Evolutionary conservation across 2,113 vertebrate genomes (phyloP).

Genomic region (Caranx ignobilis): DNA sequence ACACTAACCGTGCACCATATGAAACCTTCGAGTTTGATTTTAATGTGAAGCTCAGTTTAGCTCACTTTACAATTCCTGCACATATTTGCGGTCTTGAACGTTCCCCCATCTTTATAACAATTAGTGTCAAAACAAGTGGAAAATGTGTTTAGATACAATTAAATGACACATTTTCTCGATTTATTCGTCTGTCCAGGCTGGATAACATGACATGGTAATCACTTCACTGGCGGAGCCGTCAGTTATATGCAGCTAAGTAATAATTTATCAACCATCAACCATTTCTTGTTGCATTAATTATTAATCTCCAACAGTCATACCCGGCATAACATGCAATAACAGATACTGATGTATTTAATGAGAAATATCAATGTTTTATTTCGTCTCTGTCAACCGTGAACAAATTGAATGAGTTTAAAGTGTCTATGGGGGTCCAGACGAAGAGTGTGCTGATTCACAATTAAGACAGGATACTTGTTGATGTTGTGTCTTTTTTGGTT

Average conservation of each 20-base stretch:
- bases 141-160: not conserved
- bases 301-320: conserved; percentile 14
- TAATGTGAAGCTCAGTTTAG: too few relatives aligned
- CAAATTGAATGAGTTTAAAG: not conserved
- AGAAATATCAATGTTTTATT: not conserved
- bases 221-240: conserved; percentile 24
- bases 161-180: conserved; percentile 1
- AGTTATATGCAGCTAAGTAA: conserved; percentile 35
- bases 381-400: not conserved
- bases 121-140: not conserved
- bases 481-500: not conserved
- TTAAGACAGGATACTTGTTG: not conserved
- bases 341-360: not conserved
- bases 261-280: conserved; percentile 42
- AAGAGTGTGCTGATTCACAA: not conserved
- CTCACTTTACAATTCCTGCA: too few relatives aligned
- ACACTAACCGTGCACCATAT: too few relatives aligned
- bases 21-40: too few relatives aligned
- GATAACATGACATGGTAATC: conserved; percentile 4
- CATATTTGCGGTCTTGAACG: not conserved
- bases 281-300: conserved; percentile 31
- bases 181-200: conserved; percentile 17
- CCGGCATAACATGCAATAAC: conserved; percentile 42
- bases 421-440: not conserved
- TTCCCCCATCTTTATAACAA: too few relatives aligned